A percentile compares a stretch with the other conserved stretches of the same genome.
These are phyloP conservation scores for Opisthograptis luteolata DNA, from an alignment of 2,888 invertebrate genomes.

Conservation along the genomic window DNA sequence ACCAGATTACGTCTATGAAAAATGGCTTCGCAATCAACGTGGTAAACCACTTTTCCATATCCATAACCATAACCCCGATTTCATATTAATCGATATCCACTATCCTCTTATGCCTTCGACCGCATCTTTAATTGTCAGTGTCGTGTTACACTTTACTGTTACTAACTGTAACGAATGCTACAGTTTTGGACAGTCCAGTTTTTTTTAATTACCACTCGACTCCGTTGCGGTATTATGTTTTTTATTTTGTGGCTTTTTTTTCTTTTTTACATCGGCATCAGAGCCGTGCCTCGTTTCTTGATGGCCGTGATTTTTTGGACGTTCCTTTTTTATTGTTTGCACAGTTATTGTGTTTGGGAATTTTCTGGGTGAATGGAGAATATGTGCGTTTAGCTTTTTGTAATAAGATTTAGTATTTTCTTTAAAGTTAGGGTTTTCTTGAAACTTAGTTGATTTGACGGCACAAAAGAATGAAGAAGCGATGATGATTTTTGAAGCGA, in stretches of 20 bases:
- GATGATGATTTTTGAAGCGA: no score
- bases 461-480: no score
- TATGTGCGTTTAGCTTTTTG: neutral
- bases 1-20: no score
- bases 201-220: conserved; percentile 64
- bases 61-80: neutral
- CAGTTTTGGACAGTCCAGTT: conserved; percentile 67
- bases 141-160: conserved; percentile 72
- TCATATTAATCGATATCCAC: neutral
- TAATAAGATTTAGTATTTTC: no score
- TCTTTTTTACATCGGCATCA: conserved; percentile 28
- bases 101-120: conserved; percentile 36
- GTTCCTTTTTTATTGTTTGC: conserved; percentile 19
- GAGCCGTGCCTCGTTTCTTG: conserved; percentile 14
- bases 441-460: no score
- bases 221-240: conserved; percentile 45
- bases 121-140: conserved; percentile 63
- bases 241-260: no score
- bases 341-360: conserved; percentile 9
- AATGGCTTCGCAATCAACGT: no score
- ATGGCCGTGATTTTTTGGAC: conserved; percentile 22
- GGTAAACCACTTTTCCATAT: no score
- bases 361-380: neutral
- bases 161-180: conserved; percentile 73
- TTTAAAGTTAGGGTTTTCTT: no score